Base-by-base conservation (phyloP, 2,888 invertebrate species). In the Yponomeuta malinellus region DNA sequence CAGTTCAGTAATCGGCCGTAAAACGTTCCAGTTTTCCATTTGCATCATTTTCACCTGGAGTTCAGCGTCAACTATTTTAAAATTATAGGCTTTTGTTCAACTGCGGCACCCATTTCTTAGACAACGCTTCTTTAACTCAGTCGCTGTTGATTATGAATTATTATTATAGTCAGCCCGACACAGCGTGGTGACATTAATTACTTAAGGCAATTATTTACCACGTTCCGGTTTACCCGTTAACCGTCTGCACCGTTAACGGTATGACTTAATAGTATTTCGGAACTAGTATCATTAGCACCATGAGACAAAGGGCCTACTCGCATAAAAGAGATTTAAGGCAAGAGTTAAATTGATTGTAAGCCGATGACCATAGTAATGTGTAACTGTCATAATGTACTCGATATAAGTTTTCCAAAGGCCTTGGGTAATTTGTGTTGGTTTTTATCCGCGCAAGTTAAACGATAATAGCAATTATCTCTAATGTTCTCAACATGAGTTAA, bases 181-280 rank as follows among this genome's bases (percentile, higher is more conserved):
- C 15, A 15, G 52, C 52, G 52, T 59, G 52, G 52, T 59, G 52
- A 59, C 52, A 59, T 59, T 59, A 59, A 59, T 59, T 15, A 59
- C 52, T 59, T 59, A 59, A 59, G 78, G 78, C 81, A 81, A 86
- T 86, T 80, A 76, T 73, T 75, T 73, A 80, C 74, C 72, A 74
- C 76, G 80, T 81, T 82, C 85, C 82, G 82, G 82, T 81, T 79
- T 78, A 77, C 77, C 85, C 80, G 86, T 83, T 85, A 83, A 76
- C 76, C 72, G 76, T 76, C 72, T 64, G 75, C 76, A 83, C 81
- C 79, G 81, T 81, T 84, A 83, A 71, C 70, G 73, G 70, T 73
- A 72, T 75, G 71, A 76, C 77, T 79, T 81, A 80, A 81, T 82
- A 74, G 74, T 77, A 71, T 78, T 78, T 77, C 66, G 73, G 74